A percentile compares a stretch with the other conserved stretches of the same genome.
Conservation (phyloP, 1,140 invertebrate species). For the Samia ricini region DNA sequence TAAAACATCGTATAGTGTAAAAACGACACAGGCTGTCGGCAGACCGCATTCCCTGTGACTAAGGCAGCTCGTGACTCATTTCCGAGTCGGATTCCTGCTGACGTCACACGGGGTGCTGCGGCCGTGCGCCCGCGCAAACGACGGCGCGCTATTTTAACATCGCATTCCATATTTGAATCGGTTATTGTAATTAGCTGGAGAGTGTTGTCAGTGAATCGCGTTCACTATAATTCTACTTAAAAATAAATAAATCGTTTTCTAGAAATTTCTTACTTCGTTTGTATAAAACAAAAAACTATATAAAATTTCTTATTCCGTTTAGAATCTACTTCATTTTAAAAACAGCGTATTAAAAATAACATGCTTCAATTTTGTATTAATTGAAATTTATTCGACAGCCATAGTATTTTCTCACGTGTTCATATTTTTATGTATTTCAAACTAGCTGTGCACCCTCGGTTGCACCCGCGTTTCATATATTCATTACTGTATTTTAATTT, state of each 20-base stretch:
- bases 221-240: not conserved
- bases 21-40: not conserved
- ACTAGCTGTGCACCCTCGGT: too few relatives aligned
- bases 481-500: too few relatives aligned
- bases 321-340: too few relatives aligned
- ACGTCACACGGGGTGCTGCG: conserved; percentile 46
- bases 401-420: too few relatives aligned
- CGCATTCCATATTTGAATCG: conserved; percentile 36
- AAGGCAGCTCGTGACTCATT: conserved; percentile 43
- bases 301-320: too few relatives aligned
- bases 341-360: too few relatives aligned
- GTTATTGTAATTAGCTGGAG: conserved; percentile 12
- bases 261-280: not conserved
- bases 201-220: not conserved
- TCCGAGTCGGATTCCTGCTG: conserved; percentile 52
- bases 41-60: conserved; percentile 34
- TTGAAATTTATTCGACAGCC: too few relatives aligned
- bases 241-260: not conserved
- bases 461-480: too few relatives aligned
- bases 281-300: too few relatives aligned
- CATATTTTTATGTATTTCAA: too few relatives aligned
- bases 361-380: too few relatives aligned
- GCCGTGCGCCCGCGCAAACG: conserved; percentile 21
- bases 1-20: conserved; percentile 4
- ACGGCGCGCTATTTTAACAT: conserved; percentile 33